A percentile compares a stretch with the other conserved stretches of the same genome.
Evolutionary conservation across 2,113 vertebrate genomes (phyloP).

Genomic region (Melanotaenia duboulayi): DNA sequence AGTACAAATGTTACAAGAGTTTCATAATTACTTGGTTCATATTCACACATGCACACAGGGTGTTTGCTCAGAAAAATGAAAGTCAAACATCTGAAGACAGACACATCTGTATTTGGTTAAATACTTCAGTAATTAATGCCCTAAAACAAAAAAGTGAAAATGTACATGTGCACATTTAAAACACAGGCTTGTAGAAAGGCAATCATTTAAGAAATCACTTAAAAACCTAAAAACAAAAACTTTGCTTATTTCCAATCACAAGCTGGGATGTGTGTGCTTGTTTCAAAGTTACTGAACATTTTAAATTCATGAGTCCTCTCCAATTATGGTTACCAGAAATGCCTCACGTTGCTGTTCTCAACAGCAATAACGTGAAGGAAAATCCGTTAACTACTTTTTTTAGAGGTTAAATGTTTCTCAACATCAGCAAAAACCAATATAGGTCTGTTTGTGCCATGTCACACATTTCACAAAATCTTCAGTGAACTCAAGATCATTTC

Average conservation of each 20-base stretch:
- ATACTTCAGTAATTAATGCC: constrained; percentile 64
- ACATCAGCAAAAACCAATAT: too few species aligned
- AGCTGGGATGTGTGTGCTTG: constrained; percentile 8
- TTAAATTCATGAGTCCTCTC: constrained; percentile 13
- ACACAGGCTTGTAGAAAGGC: constrained; percentile 9
- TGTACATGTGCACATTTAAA: constrained; percentile 7
- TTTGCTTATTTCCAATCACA: constrained; percentile 23
- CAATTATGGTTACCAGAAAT: constrained; percentile 21
- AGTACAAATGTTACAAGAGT: constrained; percentile 19
- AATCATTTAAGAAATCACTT: constrained; percentile 32
- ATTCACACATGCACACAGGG: constrained; percentile 8
- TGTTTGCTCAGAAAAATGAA: constrained; percentile 57
- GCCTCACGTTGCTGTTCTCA: neutral
- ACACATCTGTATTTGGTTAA: constrained; percentile 74
- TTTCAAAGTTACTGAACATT: constrained; percentile 19
- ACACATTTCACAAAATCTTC: too few species aligned
- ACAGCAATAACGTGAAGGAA: neutral
- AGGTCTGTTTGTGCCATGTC: too few species aligned
- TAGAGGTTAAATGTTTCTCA: too few species aligned
- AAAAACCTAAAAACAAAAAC: too few species aligned
- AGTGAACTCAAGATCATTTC: too few species aligned
- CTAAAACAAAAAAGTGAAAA: constrained; percentile 32
- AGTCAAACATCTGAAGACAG: constrained; percentile 60
- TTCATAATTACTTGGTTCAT: constrained; percentile 5
- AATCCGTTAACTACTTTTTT: neutral